phyloP scores from a whole-genome alignment of 2,797 vertebrate genomes.

The Myotis planiceps region DNA sequence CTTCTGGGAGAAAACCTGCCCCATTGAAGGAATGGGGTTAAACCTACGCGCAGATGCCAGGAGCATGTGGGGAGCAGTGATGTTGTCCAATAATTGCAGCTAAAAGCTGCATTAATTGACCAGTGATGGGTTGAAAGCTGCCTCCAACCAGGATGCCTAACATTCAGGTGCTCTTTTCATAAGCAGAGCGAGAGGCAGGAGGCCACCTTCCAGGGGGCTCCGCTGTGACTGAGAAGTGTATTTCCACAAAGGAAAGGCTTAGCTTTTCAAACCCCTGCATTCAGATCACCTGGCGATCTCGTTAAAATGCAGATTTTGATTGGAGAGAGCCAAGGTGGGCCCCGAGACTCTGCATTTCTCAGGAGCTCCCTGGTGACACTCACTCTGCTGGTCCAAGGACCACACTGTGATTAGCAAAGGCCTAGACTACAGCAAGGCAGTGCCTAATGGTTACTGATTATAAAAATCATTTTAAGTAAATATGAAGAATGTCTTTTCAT shows the following conservation, averaged over 20 bases:
- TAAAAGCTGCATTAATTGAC: conserved; percentile 86
- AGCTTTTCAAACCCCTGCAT: conserved; percentile 11
- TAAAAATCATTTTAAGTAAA: conserved; percentile 69
- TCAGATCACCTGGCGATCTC: neutral
- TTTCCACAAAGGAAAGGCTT: conserved; percentile 40
- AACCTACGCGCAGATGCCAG: conserved; percentile 60
- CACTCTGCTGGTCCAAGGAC: neutral
- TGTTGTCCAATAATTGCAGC: conserved; percentile 81
- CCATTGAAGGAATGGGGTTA: conserved; percentile 71
- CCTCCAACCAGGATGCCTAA: conserved; percentile 70
- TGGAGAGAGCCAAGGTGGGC: neutral
- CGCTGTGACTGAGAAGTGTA: conserved; percentile 28
- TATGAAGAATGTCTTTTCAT: conserved; percentile 64
- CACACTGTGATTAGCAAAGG: conserved; percentile 28
- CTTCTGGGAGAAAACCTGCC: conserved; percentile 55
- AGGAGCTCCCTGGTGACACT: neutral
- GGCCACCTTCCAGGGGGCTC: conserved; percentile 67
- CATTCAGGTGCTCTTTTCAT: conserved; percentile 73
- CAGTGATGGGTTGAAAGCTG: conserved; percentile 74
- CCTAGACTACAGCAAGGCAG: conserved; percentile 14
- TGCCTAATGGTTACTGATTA: conserved; percentile 77
- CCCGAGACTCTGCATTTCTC: conserved; percentile 6
- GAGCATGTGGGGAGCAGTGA: conserved; percentile 71
- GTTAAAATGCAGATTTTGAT: conserved; percentile 48
- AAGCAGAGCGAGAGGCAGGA: conserved; percentile 65